Base-by-base conservation (phyloP, 2,797 vertebrate genomes). In the Pelochelys cantorii region DNA sequence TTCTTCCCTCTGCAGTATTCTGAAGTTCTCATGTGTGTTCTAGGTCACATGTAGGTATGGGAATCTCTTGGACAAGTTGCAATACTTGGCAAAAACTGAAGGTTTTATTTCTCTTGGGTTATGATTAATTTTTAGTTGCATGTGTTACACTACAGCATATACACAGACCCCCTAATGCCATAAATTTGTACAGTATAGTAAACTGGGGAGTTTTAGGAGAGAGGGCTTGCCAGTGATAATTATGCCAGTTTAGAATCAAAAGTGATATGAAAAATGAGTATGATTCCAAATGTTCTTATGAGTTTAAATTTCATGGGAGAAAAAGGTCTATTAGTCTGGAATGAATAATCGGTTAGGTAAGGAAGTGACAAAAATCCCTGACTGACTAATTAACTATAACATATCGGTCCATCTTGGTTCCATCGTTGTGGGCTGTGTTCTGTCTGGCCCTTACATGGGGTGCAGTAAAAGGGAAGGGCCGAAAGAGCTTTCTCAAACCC, bases 371-470 rank as follows among this genome's bases (percentile, higher is more conserved):
- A 84, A 75, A 96, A 83, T 95, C 90, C 80, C 86, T 93, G 92
- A 94, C 93, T 96, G 93, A 86, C 94, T 96, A 93, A 97, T 95
- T 96, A 94, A 75, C 82, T 48, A 31, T 93, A 96, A 93, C 89
- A 91, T 85, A 85, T 77, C 83, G 94, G 86, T 85, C 65, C 91
- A 90, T 93, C 88, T 90, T 91, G 71, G 88, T 93, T 91, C 81
- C 83, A 85, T 94, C 90, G 90, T 60, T 60, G n/a, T 22, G 34
- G 65, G 65, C 11, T 34, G 17, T 37, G 10, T 71, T 71, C 65
- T 37, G 17, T n/a, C 90, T 96, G 59, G 59, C 12, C 59, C 12
- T 29, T 60, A 92, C 92, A 88, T 90, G 91, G 86, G 74, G 95
- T 96, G 94, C 8, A 37, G 65, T 34, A 34, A 71, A 71, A 17